Evolutionary conservation across 2,797 vertebrate genomes (phyloP), one percentile per base, ranked within the genome.

Genomic region (Molossus alvarezi): DNA sequence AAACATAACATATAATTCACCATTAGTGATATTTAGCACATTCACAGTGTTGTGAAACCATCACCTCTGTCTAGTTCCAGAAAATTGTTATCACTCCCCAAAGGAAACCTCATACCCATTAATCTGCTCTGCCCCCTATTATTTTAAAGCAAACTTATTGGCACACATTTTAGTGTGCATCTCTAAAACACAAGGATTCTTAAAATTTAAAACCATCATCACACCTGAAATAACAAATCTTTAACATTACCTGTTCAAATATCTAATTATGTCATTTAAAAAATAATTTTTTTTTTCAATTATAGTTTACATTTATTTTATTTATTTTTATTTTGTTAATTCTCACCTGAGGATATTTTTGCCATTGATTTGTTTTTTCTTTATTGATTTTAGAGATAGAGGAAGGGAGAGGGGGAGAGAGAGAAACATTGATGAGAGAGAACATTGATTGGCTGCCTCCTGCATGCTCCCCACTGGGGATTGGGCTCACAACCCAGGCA

Each of bases 131-230:
- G 9, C 10, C 4, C 5, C 9, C 6, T 27, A 14, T 88, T 76
- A 91, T 79, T 83, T 90, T 51, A 88, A 94, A 75, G 25, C 57
- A 90, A 33, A 9, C 13, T 29, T 17, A 23, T 65, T n/a, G 33
- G n/a, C 65, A 67, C 8, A 67, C 23, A 83, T 64, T 8, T 90
- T 10, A 25, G 9, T 64, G 5, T 41, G 5, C 87, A 12, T 62
- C 41, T 92, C 71, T 92, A 33, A 95, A 87, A 91, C 69, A 29
- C 65, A 67, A 67, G 17, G n/a, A 67, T n/a, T 67, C 65, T 37
- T 69, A 69, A 69, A 33, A 33, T 33, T 20, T 3, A 60, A 55
- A 60, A 84, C 13, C 21, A 79, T 33, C 55, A 1, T 85, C 37
- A 91, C 57, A 87, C 45, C 77, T 45, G 15, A 84, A 91, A 64